phyloP scores from a whole-genome alignment of 2,888 invertebrate genomes.

The Sepiola atlantica region DNA sequence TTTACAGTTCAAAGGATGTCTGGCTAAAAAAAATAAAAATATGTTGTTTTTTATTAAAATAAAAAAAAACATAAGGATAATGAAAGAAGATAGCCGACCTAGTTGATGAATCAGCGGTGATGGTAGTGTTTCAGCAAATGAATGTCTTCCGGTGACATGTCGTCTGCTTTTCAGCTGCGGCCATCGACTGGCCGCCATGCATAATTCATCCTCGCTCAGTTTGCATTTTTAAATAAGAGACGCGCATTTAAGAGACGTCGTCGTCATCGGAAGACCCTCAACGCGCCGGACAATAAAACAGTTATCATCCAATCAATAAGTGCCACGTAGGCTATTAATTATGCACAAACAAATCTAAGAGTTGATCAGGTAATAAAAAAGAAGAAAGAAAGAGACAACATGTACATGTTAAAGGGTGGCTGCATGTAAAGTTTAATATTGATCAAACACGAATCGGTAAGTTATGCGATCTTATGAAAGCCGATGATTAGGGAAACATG shows the following conservation, averaged over 20 bases:
- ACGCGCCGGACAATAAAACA: not conserved
- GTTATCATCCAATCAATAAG: slow-evolving; percentile 20
- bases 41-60: not conserved
- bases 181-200: not conserved
- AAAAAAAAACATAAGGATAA: not conserved
- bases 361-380: not conserved
- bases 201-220: slow-evolving; percentile 8
- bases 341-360: slow-evolving; percentile 21
- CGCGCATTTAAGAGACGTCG: not conserved
- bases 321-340: slow-evolving; percentile 20
- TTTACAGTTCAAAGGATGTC: not conserved
- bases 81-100: not conserved
- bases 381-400: not conserved
- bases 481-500: not conserved
- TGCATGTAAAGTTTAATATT: not conserved
- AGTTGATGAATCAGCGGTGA: not conserved
- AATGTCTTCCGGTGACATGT: slow-evolving; percentile 32
- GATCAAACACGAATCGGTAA: slow-evolving; percentile 13
- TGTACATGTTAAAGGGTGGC: not conserved
- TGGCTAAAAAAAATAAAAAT: not conserved
- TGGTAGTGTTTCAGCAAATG: slow-evolving; percentile 10
- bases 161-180: slow-evolving; percentile 32
- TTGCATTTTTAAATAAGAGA: slow-evolving; percentile 32
- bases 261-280: slow-evolving; percentile 20
- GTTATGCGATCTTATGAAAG: not conserved